Evolutionary conservation across 2,888 invertebrate genomes (phyloP), one percentile per base, ranked within the genome.

Genomic region (Polia nebulosa): DNA sequence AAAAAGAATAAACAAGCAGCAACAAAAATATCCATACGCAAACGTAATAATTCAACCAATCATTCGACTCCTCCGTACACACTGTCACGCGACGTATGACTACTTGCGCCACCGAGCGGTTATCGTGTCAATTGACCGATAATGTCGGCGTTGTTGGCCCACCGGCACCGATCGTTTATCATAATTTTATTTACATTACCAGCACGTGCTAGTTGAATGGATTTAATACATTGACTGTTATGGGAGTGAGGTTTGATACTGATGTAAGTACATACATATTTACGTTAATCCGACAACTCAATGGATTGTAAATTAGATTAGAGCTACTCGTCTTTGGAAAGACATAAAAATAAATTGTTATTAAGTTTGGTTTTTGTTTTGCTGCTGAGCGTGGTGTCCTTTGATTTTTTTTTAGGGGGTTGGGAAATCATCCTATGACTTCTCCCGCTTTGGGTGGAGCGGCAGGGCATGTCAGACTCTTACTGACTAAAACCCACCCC

Each of bases 121-220:
- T 79, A 59, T 70, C 76, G 57, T 67, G 66, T 59, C 66, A 68
- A 58, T 72, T 69, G 71, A 47, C 80, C 72, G 76, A 82, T 82
- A 72, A 71, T 61, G 56, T 74, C 65, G 39, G n/a, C 44, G 9
- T 34, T 45, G 34, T 63, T 17, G 57, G 45, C 27, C 44, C 20
- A 56, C 51, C 44, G 65, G 25, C 20, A 56, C 51, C 44, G 65
- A 22, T 66, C 71, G 63, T 69, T 76, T 71, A 74, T 80, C 69
- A 58, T 71, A 65, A 72, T 71, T 82, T 82, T 80, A 82, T 75
- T 77, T 81, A 77, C 63, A 53, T 73, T 1, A 39, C 51, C 49
- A 49, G 62, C 80, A 70, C 74, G 77, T 60, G 60, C 32, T 25
- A 5, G 13, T 20, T 34, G 15, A 65, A 58, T 56, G 60, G 45